Percentiles rank a stretch among this genome's conserved stretches.
Conservation (phyloP, 1,140 invertebrate species). For the Nasonia giraulti region DNA sequence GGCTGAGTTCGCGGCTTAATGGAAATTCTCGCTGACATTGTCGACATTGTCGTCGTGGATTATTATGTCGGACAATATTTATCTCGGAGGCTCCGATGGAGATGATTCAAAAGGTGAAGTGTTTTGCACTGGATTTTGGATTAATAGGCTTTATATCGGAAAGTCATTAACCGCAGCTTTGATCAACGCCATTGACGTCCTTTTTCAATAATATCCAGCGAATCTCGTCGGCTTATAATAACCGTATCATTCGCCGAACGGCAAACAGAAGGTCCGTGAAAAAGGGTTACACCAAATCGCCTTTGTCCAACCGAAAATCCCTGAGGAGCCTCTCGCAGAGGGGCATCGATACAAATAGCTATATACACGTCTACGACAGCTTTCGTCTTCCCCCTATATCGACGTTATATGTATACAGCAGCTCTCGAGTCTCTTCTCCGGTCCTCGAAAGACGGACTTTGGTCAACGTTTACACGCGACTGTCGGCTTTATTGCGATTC, state of each 20-base stretch:
- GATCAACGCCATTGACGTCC: neutral
- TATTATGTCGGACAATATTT: constrained; percentile 43
- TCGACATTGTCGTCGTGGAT: constrained; percentile 52
- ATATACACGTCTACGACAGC: neutral
- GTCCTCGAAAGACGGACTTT: neutral
- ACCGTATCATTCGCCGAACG: neutral
- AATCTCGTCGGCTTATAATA: neutral
- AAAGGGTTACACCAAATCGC: neutral
- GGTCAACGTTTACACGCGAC: neutral
- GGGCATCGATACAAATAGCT: neutral
- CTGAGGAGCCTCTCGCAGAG: neutral
- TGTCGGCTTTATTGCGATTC: neutral
- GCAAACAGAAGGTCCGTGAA: neutral
- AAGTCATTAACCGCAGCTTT: neutral
- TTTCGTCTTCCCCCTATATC: neutral
- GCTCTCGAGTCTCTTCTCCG: neutral
- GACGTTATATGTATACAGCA: neutral
- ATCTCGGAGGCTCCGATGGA: neutral
- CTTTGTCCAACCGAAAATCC: neutral
- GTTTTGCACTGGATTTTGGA: no score
- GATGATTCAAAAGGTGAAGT: no score
- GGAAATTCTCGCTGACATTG: constrained; percentile 39
- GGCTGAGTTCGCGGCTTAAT: constrained; percentile 24
- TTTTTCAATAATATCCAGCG: neutral
- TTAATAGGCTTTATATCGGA: no score